A percentile compares a stretch with the other conserved stretches of the same genome.
phyloP scores from a whole-genome alignment of 2,888 invertebrate species.

The Aspidapion aeneum region DNA sequence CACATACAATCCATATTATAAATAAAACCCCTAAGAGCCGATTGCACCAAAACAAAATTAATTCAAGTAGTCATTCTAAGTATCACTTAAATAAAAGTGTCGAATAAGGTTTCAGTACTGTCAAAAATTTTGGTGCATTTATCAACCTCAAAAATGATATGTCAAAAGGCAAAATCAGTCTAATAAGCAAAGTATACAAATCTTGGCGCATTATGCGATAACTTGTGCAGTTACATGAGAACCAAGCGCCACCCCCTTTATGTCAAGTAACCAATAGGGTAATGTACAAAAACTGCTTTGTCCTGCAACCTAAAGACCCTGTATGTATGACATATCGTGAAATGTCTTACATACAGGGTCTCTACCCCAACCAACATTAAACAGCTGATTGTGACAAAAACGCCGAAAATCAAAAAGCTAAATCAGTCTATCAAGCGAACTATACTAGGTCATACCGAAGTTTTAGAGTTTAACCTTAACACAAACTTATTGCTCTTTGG shows the following conservation, averaged over 20 bases:
- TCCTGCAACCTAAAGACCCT: constrained; percentile 80
- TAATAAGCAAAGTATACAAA: constrained; percentile 41
- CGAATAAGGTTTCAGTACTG: too few species aligned
- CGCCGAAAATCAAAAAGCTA: too few species aligned
- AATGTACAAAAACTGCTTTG: constrained; percentile 94
- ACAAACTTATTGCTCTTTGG: constrained; percentile 95
- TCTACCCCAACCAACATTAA: too few species aligned
- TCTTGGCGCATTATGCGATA: too few species aligned
- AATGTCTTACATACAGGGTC: constrained; percentile 88
- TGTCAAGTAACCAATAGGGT: constrained; percentile 97
- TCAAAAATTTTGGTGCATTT: too few species aligned
- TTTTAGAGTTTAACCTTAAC: constrained; percentile 90
- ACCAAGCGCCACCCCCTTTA: constrained; percentile 89
- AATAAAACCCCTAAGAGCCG: too few species aligned
- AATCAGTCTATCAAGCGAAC: too few species aligned
- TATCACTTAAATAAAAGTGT: too few species aligned
- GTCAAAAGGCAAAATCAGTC: constrained; percentile 40
- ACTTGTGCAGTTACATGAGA: constrained; percentile 96
- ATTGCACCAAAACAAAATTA: too few species aligned
- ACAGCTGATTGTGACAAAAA: too few species aligned
- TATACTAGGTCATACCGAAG: constrained; percentile 94
- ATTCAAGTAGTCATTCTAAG: too few species aligned
- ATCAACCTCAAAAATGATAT: background rate
- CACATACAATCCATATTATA: too few species aligned
- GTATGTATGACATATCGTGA: constrained; percentile 86